Conservation (phyloP, 2,888 invertebrate species). For the Phalera bucephala region DNA sequence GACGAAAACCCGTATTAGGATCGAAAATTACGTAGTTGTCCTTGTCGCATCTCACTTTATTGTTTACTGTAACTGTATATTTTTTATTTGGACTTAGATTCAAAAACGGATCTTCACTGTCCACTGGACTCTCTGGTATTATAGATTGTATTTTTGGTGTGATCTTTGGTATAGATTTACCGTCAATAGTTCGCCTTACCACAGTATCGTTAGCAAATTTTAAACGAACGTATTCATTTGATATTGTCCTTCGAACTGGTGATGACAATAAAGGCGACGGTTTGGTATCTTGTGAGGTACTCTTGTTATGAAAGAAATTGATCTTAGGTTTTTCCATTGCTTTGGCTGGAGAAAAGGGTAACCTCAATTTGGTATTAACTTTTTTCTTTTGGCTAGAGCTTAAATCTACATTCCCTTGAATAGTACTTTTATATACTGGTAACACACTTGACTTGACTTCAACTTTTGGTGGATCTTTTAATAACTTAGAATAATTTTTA, state of each 20-base stretch:
- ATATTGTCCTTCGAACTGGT: constrained; percentile 74
- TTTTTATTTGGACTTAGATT: constrained; percentile 80
- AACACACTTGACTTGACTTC: constrained; percentile 63
- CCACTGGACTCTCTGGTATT: constrained; percentile 78
- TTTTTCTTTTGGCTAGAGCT: constrained; percentile 58
- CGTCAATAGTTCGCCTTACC: constrained; percentile 67
- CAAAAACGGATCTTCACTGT: constrained; percentile 73
- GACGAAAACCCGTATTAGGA: constrained; percentile 72
- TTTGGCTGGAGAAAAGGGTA: constrained; percentile 70
- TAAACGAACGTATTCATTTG: constrained; percentile 75
- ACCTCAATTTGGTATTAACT: constrained; percentile 59
- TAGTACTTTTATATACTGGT: constrained; percentile 64
- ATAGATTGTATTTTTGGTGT: constrained; percentile 78
- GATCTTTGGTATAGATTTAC: constrained; percentile 73
- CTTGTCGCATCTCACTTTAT: constrained; percentile 78
- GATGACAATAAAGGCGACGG: constrained; percentile 64
- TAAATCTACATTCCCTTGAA: constrained; percentile 54
- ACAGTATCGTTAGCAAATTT: constrained; percentile 75
- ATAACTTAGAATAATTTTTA: constrained; percentile 47
- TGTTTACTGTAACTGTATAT: constrained; percentile 78
- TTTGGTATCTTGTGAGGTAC: constrained; percentile 49
- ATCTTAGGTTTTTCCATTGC: constrained; percentile 74
- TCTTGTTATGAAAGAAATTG: constrained; percentile 71
- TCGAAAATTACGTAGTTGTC: constrained; percentile 80
- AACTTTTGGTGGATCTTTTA: constrained; percentile 45